Evolutionary conservation across 1,140 invertebrate species (phyloP).

Genomic region (Heliothis virescens): DNA sequence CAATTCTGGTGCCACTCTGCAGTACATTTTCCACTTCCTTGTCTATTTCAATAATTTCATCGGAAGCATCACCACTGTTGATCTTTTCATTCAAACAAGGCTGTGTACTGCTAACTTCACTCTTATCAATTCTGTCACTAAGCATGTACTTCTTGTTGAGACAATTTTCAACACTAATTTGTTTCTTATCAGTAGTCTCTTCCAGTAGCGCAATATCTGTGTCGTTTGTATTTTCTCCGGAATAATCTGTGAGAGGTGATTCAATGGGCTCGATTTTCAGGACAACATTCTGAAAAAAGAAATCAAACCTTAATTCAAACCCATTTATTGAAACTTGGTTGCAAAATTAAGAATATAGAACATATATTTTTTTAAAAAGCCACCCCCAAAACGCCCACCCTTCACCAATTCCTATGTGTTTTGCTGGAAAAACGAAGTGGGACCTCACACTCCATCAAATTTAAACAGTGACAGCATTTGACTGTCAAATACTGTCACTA

Average conservation of each 20-base stretch:
- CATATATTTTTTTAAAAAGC: too few relatives aligned
- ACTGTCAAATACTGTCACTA: too few relatives aligned
- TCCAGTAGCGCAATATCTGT: constrained; percentile 78
- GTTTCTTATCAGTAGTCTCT: constrained; percentile 74
- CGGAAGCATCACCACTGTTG: constrained; percentile 69
- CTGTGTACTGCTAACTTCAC: constrained; percentile 82
- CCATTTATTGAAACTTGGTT: too few relatives aligned
- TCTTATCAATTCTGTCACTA: constrained; percentile 68
- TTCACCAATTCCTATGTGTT: too few relatives aligned
- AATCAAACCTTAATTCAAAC: constrained; percentile 19
- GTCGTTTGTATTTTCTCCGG: constrained; percentile 80
- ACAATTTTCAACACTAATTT: constrained; percentile 64
- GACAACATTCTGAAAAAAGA: constrained; percentile 69
- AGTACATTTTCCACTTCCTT: constrained; percentile 82
- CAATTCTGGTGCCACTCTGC: constrained; percentile 82
- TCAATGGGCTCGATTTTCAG: constrained; percentile 80
- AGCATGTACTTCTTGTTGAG: constrained; percentile 46
- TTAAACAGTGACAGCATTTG: too few relatives aligned
- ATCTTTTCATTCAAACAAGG: constrained; percentile 74
- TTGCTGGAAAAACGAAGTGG: too few relatives aligned
- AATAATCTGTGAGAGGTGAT: constrained; percentile 79
- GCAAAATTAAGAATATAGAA: too few relatives aligned
- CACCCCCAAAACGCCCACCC: too few relatives aligned
- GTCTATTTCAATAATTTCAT: constrained; percentile 80
- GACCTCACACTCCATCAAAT: too few relatives aligned